Evolutionary conservation across 1,140 invertebrate species (phyloP).

Genomic region (Ruditapes philippinarum): DNA sequence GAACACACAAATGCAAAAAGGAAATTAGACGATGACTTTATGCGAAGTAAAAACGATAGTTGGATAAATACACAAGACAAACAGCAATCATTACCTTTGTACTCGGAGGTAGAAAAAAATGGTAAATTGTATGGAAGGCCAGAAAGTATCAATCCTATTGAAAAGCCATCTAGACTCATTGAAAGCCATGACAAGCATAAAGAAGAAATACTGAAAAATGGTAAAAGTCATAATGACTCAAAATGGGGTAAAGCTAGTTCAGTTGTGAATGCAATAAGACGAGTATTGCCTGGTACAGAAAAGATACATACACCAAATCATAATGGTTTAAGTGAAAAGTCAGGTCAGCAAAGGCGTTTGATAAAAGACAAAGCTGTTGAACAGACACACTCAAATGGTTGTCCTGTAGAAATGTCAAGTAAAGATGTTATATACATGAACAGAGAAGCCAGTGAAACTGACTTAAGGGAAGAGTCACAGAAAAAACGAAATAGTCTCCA

Average conservation of each 20-base stretch:
- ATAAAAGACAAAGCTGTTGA: background rate
- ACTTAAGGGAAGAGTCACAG: background rate
- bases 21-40: background rate
- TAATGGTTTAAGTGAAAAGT: background rate
- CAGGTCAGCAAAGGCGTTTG: background rate
- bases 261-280: background rate
- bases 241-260: background rate
- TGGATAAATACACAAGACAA: background rate
- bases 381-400: background rate
- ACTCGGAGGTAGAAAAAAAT: slow-evolving; percentile 1
- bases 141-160: background rate
- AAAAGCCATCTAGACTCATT: background rate
- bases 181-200: background rate
- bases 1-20: background rate
- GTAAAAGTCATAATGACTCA: background rate
- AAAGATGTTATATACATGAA: background rate
- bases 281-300: background rate
- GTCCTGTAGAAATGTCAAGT: background rate
- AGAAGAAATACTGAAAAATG: background rate
- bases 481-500: background rate
- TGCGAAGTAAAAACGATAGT: too few relatives aligned
- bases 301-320: background rate
- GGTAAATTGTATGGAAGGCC: background rate
- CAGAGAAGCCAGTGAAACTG: background rate
- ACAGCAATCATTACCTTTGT: background rate